Evolutionary conservation across 2,113 vertebrate genomes (phyloP).

Genomic region (Talpa occidentalis): DNA sequence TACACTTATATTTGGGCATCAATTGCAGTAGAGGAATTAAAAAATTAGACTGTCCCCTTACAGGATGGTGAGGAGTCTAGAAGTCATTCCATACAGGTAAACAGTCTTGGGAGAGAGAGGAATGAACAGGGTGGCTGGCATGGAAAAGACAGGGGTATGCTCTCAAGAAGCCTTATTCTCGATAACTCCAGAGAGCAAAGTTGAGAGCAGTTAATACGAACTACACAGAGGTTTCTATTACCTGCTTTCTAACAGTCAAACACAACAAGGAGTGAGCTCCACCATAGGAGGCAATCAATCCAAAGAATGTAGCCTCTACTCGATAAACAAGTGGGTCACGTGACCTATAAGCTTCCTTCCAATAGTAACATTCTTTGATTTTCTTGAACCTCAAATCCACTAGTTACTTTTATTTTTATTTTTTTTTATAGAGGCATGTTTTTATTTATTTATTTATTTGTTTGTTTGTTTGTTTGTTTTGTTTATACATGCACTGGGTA

Average conservation of each 20-base stretch:
- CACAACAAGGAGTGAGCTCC: neutral
- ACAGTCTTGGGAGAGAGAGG: neutral
- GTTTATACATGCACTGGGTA: too few species aligned
- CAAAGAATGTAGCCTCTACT: accelerated
- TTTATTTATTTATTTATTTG: too few species aligned
- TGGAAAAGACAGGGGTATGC: neutral
- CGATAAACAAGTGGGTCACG: neutral
- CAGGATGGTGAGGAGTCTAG: neutral
- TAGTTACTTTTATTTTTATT: too few species aligned
- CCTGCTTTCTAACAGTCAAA: neutral
- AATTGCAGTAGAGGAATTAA: neutral
- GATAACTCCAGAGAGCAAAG: neutral
- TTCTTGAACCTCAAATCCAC: neutral
- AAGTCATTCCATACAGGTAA: neutral
- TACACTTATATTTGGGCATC: neutral
- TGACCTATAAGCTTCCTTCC: neutral
- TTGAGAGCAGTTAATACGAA: neutral
- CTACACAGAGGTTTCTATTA: neutral
- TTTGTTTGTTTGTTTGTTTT: too few species aligned
- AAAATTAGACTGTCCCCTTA: neutral
- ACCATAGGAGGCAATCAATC: neutral
- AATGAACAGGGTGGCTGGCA: neutral
- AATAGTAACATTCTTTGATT: neutral
- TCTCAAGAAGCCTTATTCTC: neutral
- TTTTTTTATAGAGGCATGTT: too few species aligned